These are phyloP conservation scores for Allophyes oxyacanthae DNA, from an alignment of 2,888 invertebrate species.

Conservation along the genomic window DNA sequence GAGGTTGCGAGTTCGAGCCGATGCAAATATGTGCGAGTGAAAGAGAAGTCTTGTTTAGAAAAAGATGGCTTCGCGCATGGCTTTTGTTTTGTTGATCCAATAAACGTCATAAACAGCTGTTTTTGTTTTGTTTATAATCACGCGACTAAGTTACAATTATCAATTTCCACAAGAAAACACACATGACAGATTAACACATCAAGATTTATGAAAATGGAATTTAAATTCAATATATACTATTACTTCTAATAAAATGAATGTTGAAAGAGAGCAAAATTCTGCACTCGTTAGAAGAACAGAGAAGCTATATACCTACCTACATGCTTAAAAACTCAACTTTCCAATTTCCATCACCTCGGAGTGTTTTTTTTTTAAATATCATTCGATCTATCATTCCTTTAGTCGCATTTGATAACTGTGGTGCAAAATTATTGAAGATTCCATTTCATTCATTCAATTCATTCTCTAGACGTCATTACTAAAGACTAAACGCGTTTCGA, in stretches of 20 bases:
- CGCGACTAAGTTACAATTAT: neutral
- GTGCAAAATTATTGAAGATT: neutral
- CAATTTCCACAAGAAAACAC: no score
- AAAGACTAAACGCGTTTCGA: slow-evolving; percentile 53
- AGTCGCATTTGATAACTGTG: slow-evolving; percentile 34
- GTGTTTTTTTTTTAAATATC: neutral
- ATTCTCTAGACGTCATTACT: slow-evolving; percentile 34
- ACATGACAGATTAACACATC: no score
- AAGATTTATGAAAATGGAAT: no score
- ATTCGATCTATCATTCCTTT: slow-evolving; percentile 27
- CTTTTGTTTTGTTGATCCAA: slow-evolving; percentile 68
- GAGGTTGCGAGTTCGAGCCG: slow-evolving; percentile 56
- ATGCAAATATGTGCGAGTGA: slow-evolving; percentile 63
- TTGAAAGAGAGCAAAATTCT: no score
- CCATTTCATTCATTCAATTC: slow-evolving; percentile 4
- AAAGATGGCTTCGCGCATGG: slow-evolving; percentile 74
- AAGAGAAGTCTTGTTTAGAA: slow-evolving; percentile 73
- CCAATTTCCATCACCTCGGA: neutral
- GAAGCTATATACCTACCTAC: neutral
- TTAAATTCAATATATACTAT: no score
- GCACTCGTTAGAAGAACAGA: neutral
- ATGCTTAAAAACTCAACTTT: slow-evolving; percentile 1
- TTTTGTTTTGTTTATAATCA: slow-evolving; percentile 46
- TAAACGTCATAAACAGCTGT: slow-evolving; percentile 82
- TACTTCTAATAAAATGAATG: no score